Base-by-base conservation (phyloP, 2,888 invertebrate genomes). In the Calameuta pallipes region DNA sequence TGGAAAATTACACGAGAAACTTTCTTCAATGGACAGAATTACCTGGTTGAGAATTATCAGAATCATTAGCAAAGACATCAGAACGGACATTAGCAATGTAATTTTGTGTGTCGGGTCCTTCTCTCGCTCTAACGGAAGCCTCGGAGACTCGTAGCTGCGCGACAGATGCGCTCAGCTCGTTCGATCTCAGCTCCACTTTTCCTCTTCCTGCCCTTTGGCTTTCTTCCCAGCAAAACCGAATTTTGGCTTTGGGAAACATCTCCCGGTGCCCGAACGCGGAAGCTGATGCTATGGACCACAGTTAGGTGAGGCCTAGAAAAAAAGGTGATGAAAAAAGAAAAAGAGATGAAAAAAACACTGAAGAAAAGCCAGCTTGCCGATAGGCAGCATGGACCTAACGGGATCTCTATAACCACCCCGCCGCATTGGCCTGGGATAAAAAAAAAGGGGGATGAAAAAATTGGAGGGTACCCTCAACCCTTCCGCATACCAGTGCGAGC, bases 401-500 rank as follows among this genome's bases (percentile, higher is more conserved):
- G 86, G 82, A 86, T 41, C 75, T 1, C 35, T 73, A 76, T 82
- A 86, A 86, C 87, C 87, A 83, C 85, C 87, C 76, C 23, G 56
- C 78, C 71, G 41, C 73, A 41, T 73, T 71, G 73, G 73, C 73
- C 36, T 36, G 69, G 31, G 35, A 70, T 74, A 71, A 76, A 75
- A 77, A 75, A 80, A 68, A 74, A 36, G 36, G 68, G 75, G 69
- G 33, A 11, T 35, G 76, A 78, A 82, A 80, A 74, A 81, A 85
- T 80, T 76, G 75, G 78, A 78, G 81, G 82, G 79, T 85, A 74
- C 82, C 81, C 74, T 86, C 85, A 86, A 86, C 86, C 86, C 86
- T 86, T 86, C 86, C 86, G 86, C 87, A 86, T 86, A 82, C 86
- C 87, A 80, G 76, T 56, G 80, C 80, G 81, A 81, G 81, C 80